Base-by-base conservation (phyloP, 2,113 vertebrate species). In the Cavia porcellus region DNA sequence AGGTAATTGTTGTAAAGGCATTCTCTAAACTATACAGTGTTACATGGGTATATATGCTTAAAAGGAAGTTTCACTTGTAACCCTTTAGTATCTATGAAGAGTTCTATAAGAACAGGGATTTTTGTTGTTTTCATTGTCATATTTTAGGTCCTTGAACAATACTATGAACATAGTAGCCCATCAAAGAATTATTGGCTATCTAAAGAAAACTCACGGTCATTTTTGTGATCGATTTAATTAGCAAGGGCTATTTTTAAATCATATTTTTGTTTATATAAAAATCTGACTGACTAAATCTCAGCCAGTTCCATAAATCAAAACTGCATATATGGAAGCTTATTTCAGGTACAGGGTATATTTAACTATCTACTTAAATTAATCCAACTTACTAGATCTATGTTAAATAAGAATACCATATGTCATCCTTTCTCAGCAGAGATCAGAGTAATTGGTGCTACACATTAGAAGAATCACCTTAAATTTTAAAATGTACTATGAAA, bases 391-490 rank as follows among this genome's bases (percentile, higher is more conserved):
- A 95, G 77, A 97, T 97, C 3, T 88, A 50, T 88, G 83, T 92
- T 95, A 94, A 96, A 87, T 84, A 92, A 98, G 98, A 98, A 97
- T 97, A 98, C 68, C 86, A 95, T 52, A 96, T 97, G 92, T 96
- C 97, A 98, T 95, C 88, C 95, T 92, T 61, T 96, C 96, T 96
- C 96, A 97, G 91, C 83, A 96, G 89, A 97, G 72, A 96, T 95
- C 95, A 94, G 90, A 90, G 93, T 98, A 98, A 98, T 68, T 97
- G 91, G 92, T 52, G 52, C 93, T 95, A 70, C 35, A 95, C 72
- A 55, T 96, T 97, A 96, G 82, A 98, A 35, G 57, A 98, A 96
- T 92, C 97, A 95, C 85, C 83, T 90, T 93, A 98, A 97, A 98
- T 3, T 95, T 95, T 98, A 98, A 86, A 96, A 61, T 92, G 59